Conservation (phyloP, 1,140 invertebrate genomes). For the Chymomyza costata region DNA sequence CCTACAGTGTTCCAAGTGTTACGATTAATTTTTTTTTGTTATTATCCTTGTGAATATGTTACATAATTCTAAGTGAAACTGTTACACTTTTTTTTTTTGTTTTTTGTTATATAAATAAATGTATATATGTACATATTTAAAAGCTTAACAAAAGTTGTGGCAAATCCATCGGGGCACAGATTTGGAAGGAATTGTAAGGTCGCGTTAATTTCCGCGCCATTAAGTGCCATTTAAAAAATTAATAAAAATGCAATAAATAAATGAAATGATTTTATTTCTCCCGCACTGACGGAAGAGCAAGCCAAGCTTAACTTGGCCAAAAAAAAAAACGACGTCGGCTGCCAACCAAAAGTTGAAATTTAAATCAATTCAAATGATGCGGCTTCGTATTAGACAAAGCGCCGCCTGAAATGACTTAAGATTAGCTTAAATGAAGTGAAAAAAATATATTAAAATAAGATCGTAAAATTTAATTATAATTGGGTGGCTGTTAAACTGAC, state of each 20-base stretch:
- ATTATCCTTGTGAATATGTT: conserved; percentile 22
- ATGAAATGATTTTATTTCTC: background rate
- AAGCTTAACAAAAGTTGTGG: too few species aligned
- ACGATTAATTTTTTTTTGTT: background rate
- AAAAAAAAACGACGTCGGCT: conserved; percentile 19
- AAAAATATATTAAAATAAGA: conserved; percentile 71
- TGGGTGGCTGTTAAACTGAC: conserved; percentile 57
- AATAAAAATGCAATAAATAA: conserved; percentile 65
- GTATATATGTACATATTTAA: conserved; percentile 48
- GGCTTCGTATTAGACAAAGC: conserved; percentile 28
- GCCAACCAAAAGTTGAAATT: conserved; percentile 32
- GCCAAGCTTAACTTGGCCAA: too few species aligned
- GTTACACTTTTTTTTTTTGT: conserved; percentile 31
- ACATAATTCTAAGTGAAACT: conserved; percentile 47
- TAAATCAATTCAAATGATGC: conserved; percentile 34
- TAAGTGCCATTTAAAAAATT: conserved; percentile 56
- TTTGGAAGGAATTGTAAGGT: too few species aligned
- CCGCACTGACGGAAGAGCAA: background rate
- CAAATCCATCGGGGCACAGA: too few species aligned
- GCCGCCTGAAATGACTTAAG: conserved; percentile 35
- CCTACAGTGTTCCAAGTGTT: background rate
- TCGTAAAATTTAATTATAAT: conserved; percentile 68
- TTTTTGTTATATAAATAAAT: conserved; percentile 39
- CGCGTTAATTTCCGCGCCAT: conserved; percentile 32
- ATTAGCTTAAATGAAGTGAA: conserved; percentile 71